phyloP scores from a whole-genome alignment of 1,140 invertebrate genomes.

The Apis cerana region DNA sequence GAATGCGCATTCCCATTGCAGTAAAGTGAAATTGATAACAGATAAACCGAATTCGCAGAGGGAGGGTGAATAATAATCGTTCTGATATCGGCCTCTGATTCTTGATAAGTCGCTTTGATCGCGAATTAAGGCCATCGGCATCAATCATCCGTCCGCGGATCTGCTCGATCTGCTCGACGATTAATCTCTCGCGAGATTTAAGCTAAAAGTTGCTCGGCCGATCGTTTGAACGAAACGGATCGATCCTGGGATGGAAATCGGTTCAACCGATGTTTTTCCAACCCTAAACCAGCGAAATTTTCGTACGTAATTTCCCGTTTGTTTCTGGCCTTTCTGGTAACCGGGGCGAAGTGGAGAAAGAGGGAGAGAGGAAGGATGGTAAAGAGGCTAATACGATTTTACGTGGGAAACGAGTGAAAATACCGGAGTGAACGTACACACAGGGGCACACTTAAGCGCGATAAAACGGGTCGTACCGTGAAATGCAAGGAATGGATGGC shows the following conservation, averaged over 20 bases:
- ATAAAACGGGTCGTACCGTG: slow-evolving; percentile 44
- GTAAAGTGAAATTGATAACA: slow-evolving; percentile 49
- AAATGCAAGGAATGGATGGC: slow-evolving; percentile 11
- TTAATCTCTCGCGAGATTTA: slow-evolving; percentile 24
- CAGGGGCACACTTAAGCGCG: slow-evolving; percentile 30
- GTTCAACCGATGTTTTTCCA: too few species aligned
- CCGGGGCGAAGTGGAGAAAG: too few species aligned
- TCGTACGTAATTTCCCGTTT: slow-evolving; percentile 20
- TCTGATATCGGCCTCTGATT: neutral
- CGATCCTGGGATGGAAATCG: neutral
- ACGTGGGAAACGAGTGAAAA: slow-evolving; percentile 47
- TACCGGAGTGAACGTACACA: neutral
- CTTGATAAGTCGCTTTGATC: slow-evolving; percentile 33
- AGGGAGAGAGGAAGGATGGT: neutral
- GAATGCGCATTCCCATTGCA: slow-evolving; percentile 18
- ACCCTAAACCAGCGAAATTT: neutral
- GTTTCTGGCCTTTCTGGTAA: neutral
- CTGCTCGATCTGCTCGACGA: neutral
- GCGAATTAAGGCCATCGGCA: slow-evolving; percentile 36
- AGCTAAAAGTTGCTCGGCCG: neutral
- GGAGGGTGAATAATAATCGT: neutral
- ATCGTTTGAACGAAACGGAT: slow-evolving; percentile 4
- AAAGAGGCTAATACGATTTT: slow-evolving; percentile 53
- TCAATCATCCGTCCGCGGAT: slow-evolving; percentile 35
- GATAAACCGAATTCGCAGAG: neutral